A percentile compares a stretch with the other conserved stretches of the same genome.
These are phyloP conservation scores for Corydoras maculifer DNA, from an alignment of 2,113 vertebrate species.

Conservation along the genomic window DNA sequence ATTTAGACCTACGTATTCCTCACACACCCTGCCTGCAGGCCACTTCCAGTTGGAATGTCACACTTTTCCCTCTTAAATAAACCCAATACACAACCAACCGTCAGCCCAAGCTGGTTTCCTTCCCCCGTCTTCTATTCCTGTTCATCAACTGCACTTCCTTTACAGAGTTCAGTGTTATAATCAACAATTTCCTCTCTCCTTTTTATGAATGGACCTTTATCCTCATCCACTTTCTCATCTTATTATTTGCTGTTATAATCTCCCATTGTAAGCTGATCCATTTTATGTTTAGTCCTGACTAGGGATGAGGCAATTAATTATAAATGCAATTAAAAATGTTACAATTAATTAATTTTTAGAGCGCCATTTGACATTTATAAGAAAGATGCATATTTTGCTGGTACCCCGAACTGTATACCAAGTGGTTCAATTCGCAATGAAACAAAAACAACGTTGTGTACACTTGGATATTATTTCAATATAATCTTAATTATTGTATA, in stretches of 20 bases:
- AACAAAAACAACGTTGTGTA: too few species aligned
- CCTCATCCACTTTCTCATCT: not conserved
- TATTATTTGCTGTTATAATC: not conserved
- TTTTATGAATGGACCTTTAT: too few species aligned
- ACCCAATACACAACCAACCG: not conserved
- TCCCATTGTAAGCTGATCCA: not conserved
- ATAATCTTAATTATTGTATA: too few species aligned
- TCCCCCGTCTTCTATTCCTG: not conserved
- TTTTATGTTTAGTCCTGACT: not conserved
- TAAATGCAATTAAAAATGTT: too few species aligned
- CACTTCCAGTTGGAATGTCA: not conserved
- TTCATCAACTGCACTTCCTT: not conserved
- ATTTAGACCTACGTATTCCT: not conserved
- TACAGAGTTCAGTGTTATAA: not conserved
- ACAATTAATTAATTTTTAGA: too few species aligned
- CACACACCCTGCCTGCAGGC: conserved; percentile 1
- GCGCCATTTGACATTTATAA: too few species aligned
- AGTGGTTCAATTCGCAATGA: too few species aligned
- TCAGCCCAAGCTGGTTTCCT: not conserved
- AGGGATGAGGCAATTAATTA: too few species aligned
- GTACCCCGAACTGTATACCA: too few species aligned
- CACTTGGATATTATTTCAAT: too few species aligned
- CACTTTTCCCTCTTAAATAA: not conserved
- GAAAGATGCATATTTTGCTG: too few species aligned
- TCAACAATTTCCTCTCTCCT: too few species aligned